phyloP scores from a whole-genome alignment of 2,113 vertebrate genomes.

The Pungitius pungitius region DNA sequence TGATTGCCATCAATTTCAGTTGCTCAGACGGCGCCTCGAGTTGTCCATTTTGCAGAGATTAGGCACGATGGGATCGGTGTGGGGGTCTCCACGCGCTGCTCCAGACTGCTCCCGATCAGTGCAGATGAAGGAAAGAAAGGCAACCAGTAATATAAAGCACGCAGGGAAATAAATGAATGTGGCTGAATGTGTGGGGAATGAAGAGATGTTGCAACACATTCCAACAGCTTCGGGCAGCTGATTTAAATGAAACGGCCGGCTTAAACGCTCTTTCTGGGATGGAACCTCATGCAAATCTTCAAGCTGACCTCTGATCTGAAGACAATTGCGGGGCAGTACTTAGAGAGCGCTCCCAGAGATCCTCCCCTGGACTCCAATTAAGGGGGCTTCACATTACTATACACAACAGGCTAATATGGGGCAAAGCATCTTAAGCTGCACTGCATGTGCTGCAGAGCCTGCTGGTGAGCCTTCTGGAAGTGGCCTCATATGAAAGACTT shows the following conservation, averaged over 20 bases:
- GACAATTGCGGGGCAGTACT: constrained; percentile 72
- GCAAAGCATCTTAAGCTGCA: constrained; percentile 57
- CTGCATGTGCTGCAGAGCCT: constrained; percentile 46
- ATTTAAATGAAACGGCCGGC: constrained; percentile 63
- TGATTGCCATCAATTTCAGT: constrained; percentile 74
- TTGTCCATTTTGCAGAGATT: constrained; percentile 42
- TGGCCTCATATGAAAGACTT: constrained; percentile 28
- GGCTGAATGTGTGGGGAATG: constrained; percentile 57
- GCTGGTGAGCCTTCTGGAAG: constrained; percentile 27
- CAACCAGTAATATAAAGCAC: constrained; percentile 57
- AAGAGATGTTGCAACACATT: constrained; percentile 49
- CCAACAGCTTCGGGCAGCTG: constrained; percentile 37
- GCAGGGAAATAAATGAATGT: constrained; percentile 63
- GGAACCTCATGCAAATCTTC: constrained; percentile 64
- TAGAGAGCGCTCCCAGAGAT: constrained; percentile 74
- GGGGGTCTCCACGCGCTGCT: constrained; percentile 30
- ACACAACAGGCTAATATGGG: constrained; percentile 49
- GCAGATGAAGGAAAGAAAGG: constrained; percentile 39
- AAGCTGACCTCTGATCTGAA: constrained; percentile 65
- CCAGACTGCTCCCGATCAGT: constrained; percentile 46
- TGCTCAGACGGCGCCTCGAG: constrained; percentile 37
- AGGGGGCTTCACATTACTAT: constrained; percentile 61
- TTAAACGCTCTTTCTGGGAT: constrained; percentile 50
- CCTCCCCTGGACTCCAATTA: constrained; percentile 76
- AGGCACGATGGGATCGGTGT: constrained; percentile 43